These are phyloP conservation scores for Toxotes chatareus DNA, from an alignment of 2,113 vertebrate species.

Conservation along the genomic window DNA sequence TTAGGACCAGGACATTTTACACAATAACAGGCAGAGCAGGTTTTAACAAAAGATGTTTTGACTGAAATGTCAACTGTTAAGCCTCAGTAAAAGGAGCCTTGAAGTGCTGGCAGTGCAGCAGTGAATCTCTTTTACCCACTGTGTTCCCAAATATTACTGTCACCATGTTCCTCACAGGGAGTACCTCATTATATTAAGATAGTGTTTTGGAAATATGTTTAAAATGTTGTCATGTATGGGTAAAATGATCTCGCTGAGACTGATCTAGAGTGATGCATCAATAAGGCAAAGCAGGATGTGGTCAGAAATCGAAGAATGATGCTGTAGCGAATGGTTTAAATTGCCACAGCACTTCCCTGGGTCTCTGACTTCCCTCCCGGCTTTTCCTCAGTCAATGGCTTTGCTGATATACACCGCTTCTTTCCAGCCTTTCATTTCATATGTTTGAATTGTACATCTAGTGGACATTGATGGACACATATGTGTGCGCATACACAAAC, in stretches of 20 bases:
- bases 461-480: constrained; percentile 43
- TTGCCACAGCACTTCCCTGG: not conserved
- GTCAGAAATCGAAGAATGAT: not conserved
- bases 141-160: constrained; percentile 15
- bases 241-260: not conserved
- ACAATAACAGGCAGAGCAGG: constrained; percentile 28
- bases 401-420: constrained; percentile 10
- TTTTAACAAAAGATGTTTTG: constrained; percentile 44
- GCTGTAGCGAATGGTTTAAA: not conserved
- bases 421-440: constrained; percentile 13
- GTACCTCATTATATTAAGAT: not conserved
- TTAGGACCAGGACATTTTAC: constrained; percentile 24
- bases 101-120: not conserved
- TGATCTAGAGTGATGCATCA: not conserved
- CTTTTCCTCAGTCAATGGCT: not conserved
- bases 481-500: constrained; percentile 26
- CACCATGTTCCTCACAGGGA: not conserved
- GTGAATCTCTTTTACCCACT: not conserved
- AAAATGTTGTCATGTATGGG: not conserved
- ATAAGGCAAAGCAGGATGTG: not conserved
- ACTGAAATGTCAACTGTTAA: constrained; percentile 56
- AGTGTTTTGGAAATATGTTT: constrained; percentile 15
- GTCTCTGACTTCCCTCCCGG: not conserved
- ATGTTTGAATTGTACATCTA: constrained; percentile 38
- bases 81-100: constrained; percentile 20